A percentile compares a stretch with the other conserved stretches of the same genome.
phyloP scores from a whole-genome alignment of 2,797 vertebrate genomes.

The Notamacropus eugenii region DNA sequence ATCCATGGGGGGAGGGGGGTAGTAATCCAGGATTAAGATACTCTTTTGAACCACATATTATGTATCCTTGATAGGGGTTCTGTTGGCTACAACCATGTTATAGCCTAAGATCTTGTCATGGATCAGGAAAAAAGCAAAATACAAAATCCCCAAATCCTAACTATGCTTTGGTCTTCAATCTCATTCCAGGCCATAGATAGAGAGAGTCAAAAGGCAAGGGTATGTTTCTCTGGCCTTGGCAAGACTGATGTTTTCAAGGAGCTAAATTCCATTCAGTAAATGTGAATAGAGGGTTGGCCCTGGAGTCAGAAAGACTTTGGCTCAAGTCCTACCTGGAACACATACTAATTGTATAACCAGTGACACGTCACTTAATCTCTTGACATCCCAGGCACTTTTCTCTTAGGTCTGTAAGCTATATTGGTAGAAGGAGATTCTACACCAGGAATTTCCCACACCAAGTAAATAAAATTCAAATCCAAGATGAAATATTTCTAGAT shows the following conservation, averaged over 20 bases:
- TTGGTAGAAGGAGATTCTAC: neutral
- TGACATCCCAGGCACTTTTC: neutral
- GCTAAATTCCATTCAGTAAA: neutral
- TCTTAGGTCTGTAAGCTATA: neutral
- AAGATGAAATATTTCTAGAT: neutral
- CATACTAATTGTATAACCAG: neutral
- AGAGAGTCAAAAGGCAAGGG: neutral
- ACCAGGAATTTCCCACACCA: neutral
- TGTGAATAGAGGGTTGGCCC: neutral
- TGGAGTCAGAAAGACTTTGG: neutral
- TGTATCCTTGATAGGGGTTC: conserved; percentile 33
- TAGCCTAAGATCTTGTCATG: neutral
- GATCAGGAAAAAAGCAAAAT: neutral
- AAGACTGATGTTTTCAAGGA: neutral
- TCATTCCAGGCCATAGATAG: neutral
- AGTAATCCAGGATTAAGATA: conserved; percentile 56
- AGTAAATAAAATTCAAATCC: neutral
- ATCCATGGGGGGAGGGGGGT: conserved; percentile 20
- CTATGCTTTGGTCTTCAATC: neutral
- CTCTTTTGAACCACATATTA: conserved; percentile 33
- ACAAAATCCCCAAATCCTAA: neutral
- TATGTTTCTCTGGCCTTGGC: neutral
- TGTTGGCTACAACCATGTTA: neutral
- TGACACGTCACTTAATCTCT: neutral
- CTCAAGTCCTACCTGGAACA: neutral